Evolutionary conservation across 2,797 vertebrate species (phyloP).

Genomic region (Toxotes lorentzi): DNA sequence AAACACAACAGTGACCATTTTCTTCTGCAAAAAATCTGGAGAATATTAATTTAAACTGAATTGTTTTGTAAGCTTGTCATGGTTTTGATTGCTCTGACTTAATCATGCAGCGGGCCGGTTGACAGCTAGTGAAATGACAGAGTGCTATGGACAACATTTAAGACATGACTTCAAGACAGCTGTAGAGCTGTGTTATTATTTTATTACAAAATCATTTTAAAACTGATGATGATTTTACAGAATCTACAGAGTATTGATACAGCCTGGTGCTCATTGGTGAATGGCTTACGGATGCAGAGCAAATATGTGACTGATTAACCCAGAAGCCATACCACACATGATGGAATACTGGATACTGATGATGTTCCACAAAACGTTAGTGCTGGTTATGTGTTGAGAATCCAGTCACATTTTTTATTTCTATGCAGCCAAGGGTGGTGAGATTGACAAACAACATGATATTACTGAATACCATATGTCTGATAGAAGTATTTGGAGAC

Average conservation of each 20-base stretch:
- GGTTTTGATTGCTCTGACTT: constrained; percentile 11
- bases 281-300: background rate
- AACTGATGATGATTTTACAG: background rate
- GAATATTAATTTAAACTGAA: constrained; percentile 6
- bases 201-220: background rate
- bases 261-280: background rate
- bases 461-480: constrained; percentile 24
- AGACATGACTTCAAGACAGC: background rate
- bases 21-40: constrained; percentile 20
- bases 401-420: background rate
- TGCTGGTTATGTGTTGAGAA: background rate
- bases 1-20: constrained; percentile 23
- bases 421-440: background rate
- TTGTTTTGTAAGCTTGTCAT: background rate
- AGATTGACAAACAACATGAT: constrained; percentile 3
- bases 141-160: background rate
- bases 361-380: background rate
- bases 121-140: background rate
- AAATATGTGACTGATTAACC: background rate
- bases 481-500: constrained; percentile 20
- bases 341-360: background rate
- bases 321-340: background rate
- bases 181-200: background rate
- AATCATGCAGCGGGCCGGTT: background rate
- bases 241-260: background rate